These are phyloP conservation scores for Caerostris darwini DNA, from an alignment of 1,140 invertebrate species.

Conservation along the genomic window DNA sequence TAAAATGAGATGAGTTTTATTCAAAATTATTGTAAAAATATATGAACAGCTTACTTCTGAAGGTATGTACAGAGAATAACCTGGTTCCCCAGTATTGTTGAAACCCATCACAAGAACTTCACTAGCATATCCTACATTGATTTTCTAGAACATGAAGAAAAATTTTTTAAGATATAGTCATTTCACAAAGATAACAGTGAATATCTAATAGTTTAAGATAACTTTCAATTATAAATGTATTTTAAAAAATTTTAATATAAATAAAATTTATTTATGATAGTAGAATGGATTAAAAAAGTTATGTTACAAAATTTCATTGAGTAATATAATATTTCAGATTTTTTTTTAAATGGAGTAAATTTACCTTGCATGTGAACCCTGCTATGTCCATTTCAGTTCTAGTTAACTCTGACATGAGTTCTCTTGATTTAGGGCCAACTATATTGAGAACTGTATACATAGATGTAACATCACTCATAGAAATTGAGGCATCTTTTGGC, in stretches of 20 bases:
- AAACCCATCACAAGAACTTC: slow-evolving; percentile 96
- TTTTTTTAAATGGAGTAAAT: too few relatives aligned
- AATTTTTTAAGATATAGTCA: not conserved
- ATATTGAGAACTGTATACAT: slow-evolving; percentile 98
- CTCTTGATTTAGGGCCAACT: slow-evolving; percentile 95
- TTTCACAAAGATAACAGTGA: not conserved
- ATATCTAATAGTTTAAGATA: not conserved
- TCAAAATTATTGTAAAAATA: too few relatives aligned
- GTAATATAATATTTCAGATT: too few relatives aligned
- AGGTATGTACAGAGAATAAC: slow-evolving; percentile 98
- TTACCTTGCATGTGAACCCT: slow-evolving; percentile 88
- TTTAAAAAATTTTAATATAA: too few relatives aligned
- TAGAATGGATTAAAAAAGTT: too few relatives aligned
- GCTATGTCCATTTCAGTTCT: slow-evolving; percentile 96
- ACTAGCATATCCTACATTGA: slow-evolving; percentile 94
- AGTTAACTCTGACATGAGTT: slow-evolving; percentile 94
- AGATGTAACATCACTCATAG: slow-evolving; percentile 96
- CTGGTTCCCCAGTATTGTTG: slow-evolving; percentile 98
- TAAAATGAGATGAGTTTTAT: too few relatives aligned
- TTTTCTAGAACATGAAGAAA: slow-evolving; percentile 88
- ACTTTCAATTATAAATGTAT: not conserved
- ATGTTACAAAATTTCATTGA: too few relatives aligned
- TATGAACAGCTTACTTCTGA: slow-evolving; percentile 89
- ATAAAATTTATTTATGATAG: too few relatives aligned
- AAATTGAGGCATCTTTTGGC: slow-evolving; percentile 82